Conservation (phyloP, 2,797 vertebrate genomes). For the Malurus leucopterus region DNA sequence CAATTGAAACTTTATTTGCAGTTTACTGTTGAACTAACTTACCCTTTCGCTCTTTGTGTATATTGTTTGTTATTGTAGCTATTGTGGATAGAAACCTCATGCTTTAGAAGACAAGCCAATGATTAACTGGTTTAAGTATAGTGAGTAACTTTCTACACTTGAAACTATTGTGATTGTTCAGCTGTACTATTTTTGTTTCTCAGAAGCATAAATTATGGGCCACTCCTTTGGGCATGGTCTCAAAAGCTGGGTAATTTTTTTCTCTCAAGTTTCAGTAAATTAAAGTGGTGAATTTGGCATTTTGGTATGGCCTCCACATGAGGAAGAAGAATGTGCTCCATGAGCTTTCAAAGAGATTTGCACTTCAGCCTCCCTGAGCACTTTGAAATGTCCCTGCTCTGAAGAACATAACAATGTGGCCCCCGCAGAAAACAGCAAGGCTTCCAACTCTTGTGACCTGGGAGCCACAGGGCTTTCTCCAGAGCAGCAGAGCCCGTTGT, state of each 20-base stretch:
- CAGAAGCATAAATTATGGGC: neutral
- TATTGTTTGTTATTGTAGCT: slow-evolving; percentile 27
- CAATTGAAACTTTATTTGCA: neutral
- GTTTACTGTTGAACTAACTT: slow-evolving; percentile 25
- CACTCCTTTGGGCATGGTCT: neutral
- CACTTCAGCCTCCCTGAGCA: neutral
- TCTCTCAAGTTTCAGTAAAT: neutral
- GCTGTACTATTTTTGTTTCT: slow-evolving; percentile 13
- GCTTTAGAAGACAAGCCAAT: slow-evolving; percentile 39
- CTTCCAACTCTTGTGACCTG: accelerated
- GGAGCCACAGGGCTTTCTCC: neutral
- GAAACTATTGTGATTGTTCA: slow-evolving; percentile 4
- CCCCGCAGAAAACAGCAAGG: neutral
- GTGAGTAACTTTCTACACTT: slow-evolving; percentile 18
- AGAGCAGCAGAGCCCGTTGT: neutral
- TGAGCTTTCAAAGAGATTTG: neutral
- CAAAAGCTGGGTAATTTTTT: neutral
- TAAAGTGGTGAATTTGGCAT: neutral
- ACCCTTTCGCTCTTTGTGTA: slow-evolving; percentile 6
- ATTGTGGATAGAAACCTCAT: slow-evolving; percentile 14
- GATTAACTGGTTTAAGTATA: slow-evolving; percentile 41
- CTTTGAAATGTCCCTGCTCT: neutral
- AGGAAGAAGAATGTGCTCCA: neutral
- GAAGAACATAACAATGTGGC: accelerated
- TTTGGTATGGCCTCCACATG: neutral